These are phyloP conservation scores for Bagarius yarrelli DNA, from an alignment of 2,113 vertebrate species.

Conservation along the genomic window DNA sequence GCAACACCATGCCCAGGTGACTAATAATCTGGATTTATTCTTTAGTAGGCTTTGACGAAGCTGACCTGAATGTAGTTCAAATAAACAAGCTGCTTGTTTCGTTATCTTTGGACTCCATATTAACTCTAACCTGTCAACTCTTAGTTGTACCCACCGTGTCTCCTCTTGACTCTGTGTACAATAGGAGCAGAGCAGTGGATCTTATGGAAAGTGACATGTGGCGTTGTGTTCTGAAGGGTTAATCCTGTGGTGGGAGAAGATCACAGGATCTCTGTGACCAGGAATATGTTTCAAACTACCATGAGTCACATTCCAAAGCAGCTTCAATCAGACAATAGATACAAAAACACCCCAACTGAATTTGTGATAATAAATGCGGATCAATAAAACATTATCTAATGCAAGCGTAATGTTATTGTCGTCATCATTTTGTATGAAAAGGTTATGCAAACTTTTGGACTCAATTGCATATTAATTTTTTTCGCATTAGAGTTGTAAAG, in stretches of 20 bases:
- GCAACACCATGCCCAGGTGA: background rate
- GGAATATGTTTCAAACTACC: slow-evolving; percentile 15
- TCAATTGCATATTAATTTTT: background rate
- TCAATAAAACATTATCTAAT: background rate
- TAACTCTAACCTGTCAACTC: slow-evolving; percentile 27
- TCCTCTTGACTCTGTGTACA: slow-evolving; percentile 4
- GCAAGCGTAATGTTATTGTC: background rate
- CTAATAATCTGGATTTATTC: background rate
- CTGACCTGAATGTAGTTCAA: background rate
- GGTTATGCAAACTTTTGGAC: background rate
- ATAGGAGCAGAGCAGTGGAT: slow-evolving; percentile 21
- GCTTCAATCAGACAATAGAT: slow-evolving; percentile 1
- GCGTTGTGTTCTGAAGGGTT: slow-evolving; percentile 18
- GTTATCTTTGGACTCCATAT: slow-evolving; percentile 2
- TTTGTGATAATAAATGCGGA: background rate
- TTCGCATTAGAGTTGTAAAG: slow-evolving; percentile 28
- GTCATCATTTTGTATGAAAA: background rate
- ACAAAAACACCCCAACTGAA: background rate
- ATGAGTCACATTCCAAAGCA: slow-evolving; percentile 43
- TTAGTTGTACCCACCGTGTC: background rate
- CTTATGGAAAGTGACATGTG: slow-evolving; percentile 19
- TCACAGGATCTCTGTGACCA: slow-evolving; percentile 31
- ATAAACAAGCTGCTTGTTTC: slow-evolving; percentile 11
- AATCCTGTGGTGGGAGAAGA: slow-evolving; percentile 27
- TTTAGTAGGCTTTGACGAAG: background rate